Percentiles rank a stretch among this genome's conserved stretches.
phyloP scores from a whole-genome alignment of 1,140 invertebrate genomes.

The Scaptomyza graminum region DNA sequence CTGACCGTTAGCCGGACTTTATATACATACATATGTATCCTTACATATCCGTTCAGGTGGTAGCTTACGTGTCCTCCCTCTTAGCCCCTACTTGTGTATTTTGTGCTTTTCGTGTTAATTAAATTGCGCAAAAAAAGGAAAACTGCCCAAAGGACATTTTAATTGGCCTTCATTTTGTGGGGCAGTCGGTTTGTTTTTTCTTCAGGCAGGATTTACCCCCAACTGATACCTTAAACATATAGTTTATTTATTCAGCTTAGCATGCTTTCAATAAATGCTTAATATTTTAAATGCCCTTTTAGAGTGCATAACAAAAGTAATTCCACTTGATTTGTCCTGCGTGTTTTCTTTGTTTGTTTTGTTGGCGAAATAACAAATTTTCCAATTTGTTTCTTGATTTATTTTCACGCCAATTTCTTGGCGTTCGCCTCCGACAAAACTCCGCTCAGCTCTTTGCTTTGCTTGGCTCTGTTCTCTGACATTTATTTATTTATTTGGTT shows the following conservation, averaged over 20 bases:
- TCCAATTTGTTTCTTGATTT: constrained; percentile 82
- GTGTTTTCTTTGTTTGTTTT: constrained; percentile 39
- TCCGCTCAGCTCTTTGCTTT: constrained; percentile 23
- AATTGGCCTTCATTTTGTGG: constrained; percentile 75
- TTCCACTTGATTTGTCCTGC: constrained; percentile 16
- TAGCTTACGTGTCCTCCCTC: not conserved
- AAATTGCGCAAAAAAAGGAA: constrained; percentile 50
- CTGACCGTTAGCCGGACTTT: constrained; percentile 20
- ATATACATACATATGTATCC: constrained; percentile 18
- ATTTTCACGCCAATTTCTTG: constrained; percentile 81
- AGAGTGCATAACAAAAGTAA: constrained; percentile 5
- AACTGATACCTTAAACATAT: not conserved
- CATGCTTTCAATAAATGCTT: not conserved
- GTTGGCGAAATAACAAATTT: constrained; percentile 73
- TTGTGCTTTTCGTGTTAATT: constrained; percentile 68
- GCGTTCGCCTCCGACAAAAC: constrained; percentile 55
- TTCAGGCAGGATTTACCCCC: not conserved
- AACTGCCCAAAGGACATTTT: constrained; percentile 76
- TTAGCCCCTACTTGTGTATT: not conserved
- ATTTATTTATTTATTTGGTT: constrained; percentile 81
- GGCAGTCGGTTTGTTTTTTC: constrained; percentile 30
- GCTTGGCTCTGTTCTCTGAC: constrained; percentile 42
- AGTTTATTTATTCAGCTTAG: not conserved
- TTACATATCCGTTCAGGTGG: constrained; percentile 10
- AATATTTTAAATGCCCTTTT: not conserved